Conservation (phyloP, 2,888 invertebrate genomes). For the Scrobipalpa atriplicella region DNA sequence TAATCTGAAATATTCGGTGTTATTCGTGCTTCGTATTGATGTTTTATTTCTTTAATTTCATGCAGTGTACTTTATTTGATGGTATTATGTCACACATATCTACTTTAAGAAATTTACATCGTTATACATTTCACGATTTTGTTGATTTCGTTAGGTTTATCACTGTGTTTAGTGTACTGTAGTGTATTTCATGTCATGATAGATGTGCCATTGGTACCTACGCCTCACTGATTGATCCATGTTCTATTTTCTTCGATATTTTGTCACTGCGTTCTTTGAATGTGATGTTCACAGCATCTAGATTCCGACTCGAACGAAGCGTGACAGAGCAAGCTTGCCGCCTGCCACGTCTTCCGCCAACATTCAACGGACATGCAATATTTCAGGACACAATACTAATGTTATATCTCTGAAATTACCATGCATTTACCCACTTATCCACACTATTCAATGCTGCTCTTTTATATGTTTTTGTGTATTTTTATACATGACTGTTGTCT, state of each 20-base stretch:
- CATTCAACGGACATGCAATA: not conserved
- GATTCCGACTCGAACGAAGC: not conserved
- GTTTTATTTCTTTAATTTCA: constrained; percentile 18
- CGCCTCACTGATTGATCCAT: constrained; percentile 3
- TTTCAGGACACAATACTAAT: constrained; percentile 5
- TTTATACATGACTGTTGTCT: constrained; percentile 22
- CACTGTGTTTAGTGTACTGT: constrained; percentile 22
- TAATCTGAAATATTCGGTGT: constrained; percentile 5
- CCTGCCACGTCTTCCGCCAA: constrained; percentile 6
- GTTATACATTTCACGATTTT: constrained; percentile 11
- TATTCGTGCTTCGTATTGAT: constrained; percentile 20
- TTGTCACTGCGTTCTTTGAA: constrained; percentile 48
- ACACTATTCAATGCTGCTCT: constrained; percentile 11
- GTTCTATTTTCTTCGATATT: constrained; percentile 3
- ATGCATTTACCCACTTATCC: constrained; percentile 10
- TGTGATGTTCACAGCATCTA: constrained; percentile 57
- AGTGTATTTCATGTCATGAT: constrained; percentile 22
- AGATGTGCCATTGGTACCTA: constrained; percentile 6
- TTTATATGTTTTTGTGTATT: constrained; percentile 23
- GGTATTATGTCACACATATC: constrained; percentile 18
- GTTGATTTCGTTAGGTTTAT: constrained; percentile 21
- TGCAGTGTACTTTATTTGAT: constrained; percentile 24
- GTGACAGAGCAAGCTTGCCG: not conserved
- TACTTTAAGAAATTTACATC: constrained; percentile 23
- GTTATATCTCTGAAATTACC: not conserved